phyloP scores from a whole-genome alignment of 2,113 vertebrate species.

The Murina feae region DNA sequence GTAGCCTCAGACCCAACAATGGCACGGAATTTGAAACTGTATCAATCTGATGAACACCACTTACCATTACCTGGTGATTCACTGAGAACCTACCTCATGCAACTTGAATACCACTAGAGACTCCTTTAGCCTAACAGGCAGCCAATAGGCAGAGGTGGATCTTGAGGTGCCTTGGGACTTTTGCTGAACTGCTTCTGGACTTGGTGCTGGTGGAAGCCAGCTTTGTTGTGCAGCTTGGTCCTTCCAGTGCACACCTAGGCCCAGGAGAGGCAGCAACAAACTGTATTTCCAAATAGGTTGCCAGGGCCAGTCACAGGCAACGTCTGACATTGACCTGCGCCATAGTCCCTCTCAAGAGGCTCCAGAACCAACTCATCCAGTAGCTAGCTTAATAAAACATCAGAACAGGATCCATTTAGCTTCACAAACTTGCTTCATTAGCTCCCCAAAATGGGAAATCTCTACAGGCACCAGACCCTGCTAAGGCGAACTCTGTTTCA shows the following conservation, averaged over 20 bases:
- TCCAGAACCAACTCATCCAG: background rate
- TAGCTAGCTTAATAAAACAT: background rate
- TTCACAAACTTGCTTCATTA: background rate
- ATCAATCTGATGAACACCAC: background rate
- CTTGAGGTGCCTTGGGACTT: background rate
- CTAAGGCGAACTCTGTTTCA: background rate
- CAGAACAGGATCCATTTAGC: background rate
- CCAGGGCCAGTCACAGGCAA: background rate
- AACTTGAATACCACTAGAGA: background rate
- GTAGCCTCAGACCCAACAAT: background rate
- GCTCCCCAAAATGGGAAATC: background rate
- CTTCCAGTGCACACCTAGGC: background rate
- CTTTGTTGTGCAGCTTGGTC: background rate
- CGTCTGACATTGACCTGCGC: background rate
- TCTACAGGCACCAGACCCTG: background rate
- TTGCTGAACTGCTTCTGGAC: background rate
- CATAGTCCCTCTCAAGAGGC: background rate
- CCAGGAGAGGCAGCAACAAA: background rate
- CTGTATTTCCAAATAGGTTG: background rate
- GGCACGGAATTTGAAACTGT: background rate
- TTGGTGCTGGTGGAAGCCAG: background rate
- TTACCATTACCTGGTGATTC: background rate
- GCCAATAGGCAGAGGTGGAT: background rate
- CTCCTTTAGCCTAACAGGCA: background rate
- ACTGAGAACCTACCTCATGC: background rate